Evolutionary conservation across 2,888 invertebrate species (phyloP), one percentile per base, ranked within the genome.

Genomic region (Ptychoptera albimana): DNA sequence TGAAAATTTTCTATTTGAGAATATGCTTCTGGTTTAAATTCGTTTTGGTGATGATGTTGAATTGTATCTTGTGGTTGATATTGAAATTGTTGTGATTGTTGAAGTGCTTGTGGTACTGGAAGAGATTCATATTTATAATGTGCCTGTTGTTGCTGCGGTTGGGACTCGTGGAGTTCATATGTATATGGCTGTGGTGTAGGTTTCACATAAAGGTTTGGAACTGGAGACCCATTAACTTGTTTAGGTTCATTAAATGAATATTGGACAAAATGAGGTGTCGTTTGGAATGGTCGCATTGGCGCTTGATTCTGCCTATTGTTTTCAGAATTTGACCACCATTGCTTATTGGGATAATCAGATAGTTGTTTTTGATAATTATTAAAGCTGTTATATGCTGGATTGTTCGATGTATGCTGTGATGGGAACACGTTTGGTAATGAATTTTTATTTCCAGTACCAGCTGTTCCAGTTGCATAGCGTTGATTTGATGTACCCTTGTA

Each of bases 401-500:
- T 23, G 7, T 3, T 23, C 7, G 23, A 7, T 23, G 23, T 23
- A 23, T 23, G 23, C 23, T 23, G 23, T 23, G 23, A 7, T 23
- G 23, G 3, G 7, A 23, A 23, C 3, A 23, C 4, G 7, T 23
- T 23, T 23, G 23, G 23, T 23, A 23, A 23, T 0, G 60, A 57
- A 10, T 60, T 60, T 43, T 59, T 60, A 0, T 52, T 23, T 43
- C 60, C 60, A 1, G 41, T 7, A 0, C 54, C 53, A 10, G 51
- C 48, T 2, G 9, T 31, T 4, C 51, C 47, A 41, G 60, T 54
- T 38, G 60, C 56, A 12, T 55, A 60, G 34, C 55, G 38, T 23
- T 53, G 59, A 34, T 53, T 40, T 1, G 55, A 55, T 30, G 57
- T 59, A 12, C 57, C 55, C 38, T 57, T 60, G 37, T 52, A 46